Evolutionary conservation across 2,888 invertebrate species (phyloP).

Genomic region (Dascillus cervinus): DNA sequence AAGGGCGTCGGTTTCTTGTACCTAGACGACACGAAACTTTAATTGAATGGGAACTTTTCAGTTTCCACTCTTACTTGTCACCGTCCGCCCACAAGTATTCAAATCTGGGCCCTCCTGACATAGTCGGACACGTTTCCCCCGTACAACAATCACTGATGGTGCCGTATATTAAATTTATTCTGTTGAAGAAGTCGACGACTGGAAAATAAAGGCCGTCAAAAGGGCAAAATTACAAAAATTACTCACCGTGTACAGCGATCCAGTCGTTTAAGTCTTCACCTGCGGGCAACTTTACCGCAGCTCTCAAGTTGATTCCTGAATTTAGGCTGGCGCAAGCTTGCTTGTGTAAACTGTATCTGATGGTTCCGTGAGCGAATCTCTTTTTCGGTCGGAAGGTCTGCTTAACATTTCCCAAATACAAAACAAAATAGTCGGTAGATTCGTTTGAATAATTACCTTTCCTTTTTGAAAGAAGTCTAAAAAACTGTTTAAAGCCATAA

Average conservation of each 20-base stretch:
- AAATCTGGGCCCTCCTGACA: conserved; percentile 84
- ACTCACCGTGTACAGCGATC: conserved; percentile 83
- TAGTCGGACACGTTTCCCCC: conserved; percentile 75
- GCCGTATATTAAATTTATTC: conserved; percentile 87
- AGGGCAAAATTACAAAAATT: conserved; percentile 4
- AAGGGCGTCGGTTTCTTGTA: conserved; percentile 73
- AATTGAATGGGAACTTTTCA: not conserved
- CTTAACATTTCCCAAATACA: conserved; percentile 6
- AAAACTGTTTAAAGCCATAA: conserved; percentile 65
- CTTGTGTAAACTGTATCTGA: conserved; percentile 80
- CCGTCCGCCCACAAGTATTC: conserved; percentile 91
- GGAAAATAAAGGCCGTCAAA: conserved; percentile 35
- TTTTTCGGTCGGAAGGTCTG: conserved; percentile 89
- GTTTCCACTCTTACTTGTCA: conserved; percentile 42
- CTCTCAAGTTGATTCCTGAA: conserved; percentile 78
- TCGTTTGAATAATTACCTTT: conserved; percentile 47
- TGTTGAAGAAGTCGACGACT: conserved; percentile 92
- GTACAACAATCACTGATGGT: conserved; percentile 82
- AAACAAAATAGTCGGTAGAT: conserved; percentile 1
- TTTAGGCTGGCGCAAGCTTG: conserved; percentile 86
- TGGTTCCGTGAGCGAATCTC: conserved; percentile 77
- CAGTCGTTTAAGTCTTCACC: conserved; percentile 85
- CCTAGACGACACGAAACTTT: conserved; percentile 21
- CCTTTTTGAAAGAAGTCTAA: conserved; percentile 73
- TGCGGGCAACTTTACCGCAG: conserved; percentile 72